These are phyloP conservation scores for Argyresthia albistria DNA, from an alignment of 2,888 invertebrate species.

Conservation along the genomic window DNA sequence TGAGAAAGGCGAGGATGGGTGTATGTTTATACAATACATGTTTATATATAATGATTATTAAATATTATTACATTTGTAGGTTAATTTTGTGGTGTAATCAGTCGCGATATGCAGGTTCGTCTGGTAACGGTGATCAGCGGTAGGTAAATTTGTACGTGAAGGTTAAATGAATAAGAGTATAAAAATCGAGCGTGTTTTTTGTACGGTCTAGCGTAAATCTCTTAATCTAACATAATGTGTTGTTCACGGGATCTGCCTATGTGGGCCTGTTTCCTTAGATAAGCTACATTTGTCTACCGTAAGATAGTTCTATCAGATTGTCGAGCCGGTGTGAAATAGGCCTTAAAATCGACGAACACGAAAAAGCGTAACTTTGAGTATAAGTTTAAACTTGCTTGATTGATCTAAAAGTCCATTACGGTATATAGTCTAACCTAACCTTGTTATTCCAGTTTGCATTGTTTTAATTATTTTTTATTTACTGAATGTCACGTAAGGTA, in stretches of 20 bases:
- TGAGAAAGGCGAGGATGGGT: conserved; percentile 31
- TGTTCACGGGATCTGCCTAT: conserved; percentile 7
- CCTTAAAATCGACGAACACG: too few relatives aligned
- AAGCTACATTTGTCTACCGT: too few relatives aligned
- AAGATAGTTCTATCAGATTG: too few relatives aligned
- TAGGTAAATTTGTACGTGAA: conserved; percentile 18
- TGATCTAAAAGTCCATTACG: conserved; percentile 27
- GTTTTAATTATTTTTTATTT: conserved; percentile 32
- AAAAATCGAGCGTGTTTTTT: conserved; percentile 18
- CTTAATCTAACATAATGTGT: conserved; percentile 10
- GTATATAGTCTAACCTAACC: conserved; percentile 40
- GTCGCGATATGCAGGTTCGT: neutral
- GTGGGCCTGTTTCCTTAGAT: neutral
- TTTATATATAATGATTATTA: conserved; percentile 66
- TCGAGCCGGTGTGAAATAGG: too few relatives aligned
- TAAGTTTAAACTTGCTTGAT: conserved; percentile 4
- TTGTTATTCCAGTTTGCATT: conserved; percentile 49
- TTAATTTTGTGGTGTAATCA: conserved; percentile 66
- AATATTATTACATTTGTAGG: conserved; percentile 44
- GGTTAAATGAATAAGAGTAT: neutral
- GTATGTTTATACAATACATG: conserved; percentile 66
- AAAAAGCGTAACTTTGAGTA: too few relatives aligned
- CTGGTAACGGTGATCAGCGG: conserved; percentile 1
- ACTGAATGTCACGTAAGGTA: conserved; percentile 26
- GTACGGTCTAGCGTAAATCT: conserved; percentile 19